phyloP scores from a whole-genome alignment of 2,797 vertebrate species.

The Erithacus rubecula region DNA sequence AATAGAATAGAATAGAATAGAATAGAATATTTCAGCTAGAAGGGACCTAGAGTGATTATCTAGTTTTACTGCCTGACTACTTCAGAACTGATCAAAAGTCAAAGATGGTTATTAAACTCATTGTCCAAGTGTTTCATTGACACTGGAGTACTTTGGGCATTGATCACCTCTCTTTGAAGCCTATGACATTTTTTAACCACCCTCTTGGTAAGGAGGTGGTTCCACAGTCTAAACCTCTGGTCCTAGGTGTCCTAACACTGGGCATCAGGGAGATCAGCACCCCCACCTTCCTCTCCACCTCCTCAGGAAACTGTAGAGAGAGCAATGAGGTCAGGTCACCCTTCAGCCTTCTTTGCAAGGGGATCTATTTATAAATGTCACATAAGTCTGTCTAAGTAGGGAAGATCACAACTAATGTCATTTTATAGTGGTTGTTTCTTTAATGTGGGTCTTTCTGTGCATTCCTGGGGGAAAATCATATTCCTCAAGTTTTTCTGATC shows the following conservation, averaged over 20 bases:
- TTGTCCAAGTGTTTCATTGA: neutral
- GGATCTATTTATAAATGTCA: neutral
- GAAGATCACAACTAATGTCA: neutral
- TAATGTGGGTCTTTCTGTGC: neutral
- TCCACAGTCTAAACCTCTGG: neutral
- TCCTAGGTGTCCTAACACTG: rapidly evolving
- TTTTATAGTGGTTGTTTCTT: neutral
- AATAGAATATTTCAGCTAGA: neutral
- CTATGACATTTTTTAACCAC: neutral
- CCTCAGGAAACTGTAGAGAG: neutral
- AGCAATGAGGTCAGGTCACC: neutral
- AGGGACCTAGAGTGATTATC: neutral
- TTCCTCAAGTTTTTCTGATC: neutral
- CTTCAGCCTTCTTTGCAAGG: neutral
- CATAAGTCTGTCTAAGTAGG: neutral
- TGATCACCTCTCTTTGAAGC: neutral
- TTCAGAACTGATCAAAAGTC: neutral
- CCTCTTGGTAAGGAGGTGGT: neutral
- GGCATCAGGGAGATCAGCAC: neutral
- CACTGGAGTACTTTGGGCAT: neutral
- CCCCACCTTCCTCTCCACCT: neutral
- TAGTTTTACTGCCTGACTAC: neutral
- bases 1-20: neutral
- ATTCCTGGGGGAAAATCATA: neutral
- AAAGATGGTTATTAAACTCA: neutral